Percentiles rank a stretch among this genome's conserved stretches.
Conservation (phyloP, 2,888 invertebrate genomes). For the Diplazon laetatorius region DNA sequence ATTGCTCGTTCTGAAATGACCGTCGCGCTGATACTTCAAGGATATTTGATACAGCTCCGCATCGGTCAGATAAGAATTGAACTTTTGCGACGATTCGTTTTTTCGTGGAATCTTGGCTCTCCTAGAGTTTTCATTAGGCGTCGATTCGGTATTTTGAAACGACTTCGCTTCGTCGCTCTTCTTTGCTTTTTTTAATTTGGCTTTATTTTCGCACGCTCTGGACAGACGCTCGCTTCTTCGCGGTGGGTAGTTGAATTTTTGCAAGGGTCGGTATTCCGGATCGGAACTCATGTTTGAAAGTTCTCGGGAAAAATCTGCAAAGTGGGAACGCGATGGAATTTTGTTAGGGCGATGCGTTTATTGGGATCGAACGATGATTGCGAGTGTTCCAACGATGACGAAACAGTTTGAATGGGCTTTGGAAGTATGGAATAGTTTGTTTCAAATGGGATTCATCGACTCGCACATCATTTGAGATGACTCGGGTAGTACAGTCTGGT, state of each 20-base stretch:
- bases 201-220: too few species aligned
- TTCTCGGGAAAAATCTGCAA: neutral
- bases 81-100: neutral
- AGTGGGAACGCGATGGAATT: neutral
- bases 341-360: neutral
- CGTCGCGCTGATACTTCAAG: slow-evolving; percentile 34
- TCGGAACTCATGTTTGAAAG: slow-evolving; percentile 34
- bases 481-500: too few species aligned
- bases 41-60: slow-evolving; percentile 35
- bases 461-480: neutral
- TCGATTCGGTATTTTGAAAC: neutral
- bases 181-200: neutral
- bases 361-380: neutral
- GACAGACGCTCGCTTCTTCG: slow-evolving; percentile 30
- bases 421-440: too few species aligned
- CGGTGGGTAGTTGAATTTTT: neutral
- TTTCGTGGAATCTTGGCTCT: neutral
- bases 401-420: too few species aligned
- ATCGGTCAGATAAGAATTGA: slow-evolving; percentile 20
- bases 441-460: too few species aligned
- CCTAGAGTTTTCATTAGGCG: too few species aligned
- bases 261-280: neutral
- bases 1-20: slow-evolving; percentile 34
- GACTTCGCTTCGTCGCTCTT: neutral
- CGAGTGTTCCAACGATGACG: too few species aligned